These are phyloP conservation scores for Dugesia japonica DNA, from an alignment of 2,888 invertebrate genomes.

Conservation along the genomic window DNA sequence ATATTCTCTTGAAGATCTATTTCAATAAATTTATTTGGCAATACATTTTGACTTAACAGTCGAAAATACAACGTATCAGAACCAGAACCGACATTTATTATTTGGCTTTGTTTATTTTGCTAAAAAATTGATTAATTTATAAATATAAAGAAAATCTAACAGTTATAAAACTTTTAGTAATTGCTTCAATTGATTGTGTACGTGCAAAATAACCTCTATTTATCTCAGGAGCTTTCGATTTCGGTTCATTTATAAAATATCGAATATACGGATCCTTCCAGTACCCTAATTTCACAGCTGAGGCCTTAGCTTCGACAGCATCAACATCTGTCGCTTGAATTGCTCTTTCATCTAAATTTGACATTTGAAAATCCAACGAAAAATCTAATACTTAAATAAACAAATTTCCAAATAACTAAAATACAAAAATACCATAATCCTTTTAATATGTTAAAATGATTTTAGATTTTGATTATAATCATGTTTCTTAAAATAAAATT, in stretches of 20 bases:
- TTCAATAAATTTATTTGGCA: conserved; percentile 62
- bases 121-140: background rate
- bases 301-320: conserved; percentile 81
- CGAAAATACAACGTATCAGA: conserved; percentile 92
- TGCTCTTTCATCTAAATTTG: background rate
- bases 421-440: no score
- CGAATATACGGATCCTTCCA: conserved; percentile 83
- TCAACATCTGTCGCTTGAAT: conserved; percentile 89
- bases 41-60: conserved; percentile 48
- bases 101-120: conserved; percentile 53
- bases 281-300: conserved; percentile 80
- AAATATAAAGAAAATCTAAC: conserved; percentile 38
- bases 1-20: conserved; percentile 68
- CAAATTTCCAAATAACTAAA: no score
- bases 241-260: conserved; percentile 52
- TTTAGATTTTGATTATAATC: no score
- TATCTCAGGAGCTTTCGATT: conserved; percentile 80
- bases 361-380: background rate
- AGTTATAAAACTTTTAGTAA: conserved; percentile 44
- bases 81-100: conserved; percentile 84
- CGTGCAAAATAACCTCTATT: conserved; percentile 94
- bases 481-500: no score
- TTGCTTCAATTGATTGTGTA: conserved; percentile 52
- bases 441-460: no score
- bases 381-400: no score